Evolutionary conservation across 2,888 invertebrate genomes (phyloP), one percentile per base, ranked within the genome.

Genomic region (Eurytoma californica): DNA sequence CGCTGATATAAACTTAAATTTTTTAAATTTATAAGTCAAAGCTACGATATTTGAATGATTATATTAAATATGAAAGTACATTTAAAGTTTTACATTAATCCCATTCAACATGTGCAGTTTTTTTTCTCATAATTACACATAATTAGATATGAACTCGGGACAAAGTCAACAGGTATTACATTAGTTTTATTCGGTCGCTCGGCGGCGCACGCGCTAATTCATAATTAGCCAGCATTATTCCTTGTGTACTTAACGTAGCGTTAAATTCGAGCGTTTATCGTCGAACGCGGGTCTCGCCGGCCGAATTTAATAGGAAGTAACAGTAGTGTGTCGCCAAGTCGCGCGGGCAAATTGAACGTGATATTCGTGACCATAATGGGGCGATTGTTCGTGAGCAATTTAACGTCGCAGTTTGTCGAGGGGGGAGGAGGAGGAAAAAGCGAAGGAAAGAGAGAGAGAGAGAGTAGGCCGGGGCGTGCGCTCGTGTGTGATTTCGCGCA

Each of bases 281-380:
- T 55, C 55, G 39, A 72, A 61, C 51, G 63, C 39, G 14, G 0
- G 12, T 7, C 51, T 24, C 24, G 13, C 3, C 14, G 39, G 12
- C 20, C 39, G 39, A 16, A 53, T 53, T n/a, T 67, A 53, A 57
- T 57, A 18, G 57, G 39, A 30, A 47, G 47, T 70, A 70, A 70
- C 58, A 58, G 69, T 58, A 57, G 28, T 18, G 14, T 16, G 30
- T 28, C 16, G 16, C n/a, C 14, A 20, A n/a, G n/a, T 16, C 5
- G 3, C 24, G 49, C 20, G 63, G 55, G 65, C 14, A 65, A 57
- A 73, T 73, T 65, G 65, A 65, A 65, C 65, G 65, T 30, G 65
- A 75, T 68, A 68, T 75, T 75, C 67, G 75, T 57, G 68, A 75
- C 60, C 51, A 28, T 68, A 68, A 68, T 68, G 5, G 68, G 14